These are phyloP conservation scores for Oscheius sp. DNA, from an alignment of 1,140 invertebrate genomes.

Conservation along the genomic window DNA sequence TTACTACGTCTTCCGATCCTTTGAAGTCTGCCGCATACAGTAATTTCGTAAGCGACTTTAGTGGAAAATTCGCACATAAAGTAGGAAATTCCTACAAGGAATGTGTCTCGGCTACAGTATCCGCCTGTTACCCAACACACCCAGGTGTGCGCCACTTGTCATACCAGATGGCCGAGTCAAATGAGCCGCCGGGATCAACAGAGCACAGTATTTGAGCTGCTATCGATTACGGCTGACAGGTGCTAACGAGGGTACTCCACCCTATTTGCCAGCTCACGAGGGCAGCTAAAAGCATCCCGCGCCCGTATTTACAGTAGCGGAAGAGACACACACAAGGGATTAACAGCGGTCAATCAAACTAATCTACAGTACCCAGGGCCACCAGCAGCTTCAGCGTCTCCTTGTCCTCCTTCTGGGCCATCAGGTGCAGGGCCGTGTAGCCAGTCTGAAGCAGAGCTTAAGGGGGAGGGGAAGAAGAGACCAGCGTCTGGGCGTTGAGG, in stretches of 20 bases:
- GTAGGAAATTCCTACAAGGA: too few relatives aligned
- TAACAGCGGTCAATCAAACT: conserved; percentile 9
- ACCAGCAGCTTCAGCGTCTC: background rate
- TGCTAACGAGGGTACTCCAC: conserved; percentile 7
- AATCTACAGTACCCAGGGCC: background rate
- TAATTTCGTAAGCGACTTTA: too few relatives aligned
- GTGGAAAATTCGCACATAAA: too few relatives aligned
- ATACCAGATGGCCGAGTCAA: background rate
- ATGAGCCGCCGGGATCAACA: conserved; percentile 9
- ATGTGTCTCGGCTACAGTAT: too few relatives aligned
- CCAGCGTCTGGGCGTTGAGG: background rate
- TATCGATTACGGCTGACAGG: conserved; percentile 10
- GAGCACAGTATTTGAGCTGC: background rate
- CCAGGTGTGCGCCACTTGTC: background rate
- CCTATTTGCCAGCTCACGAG: background rate
- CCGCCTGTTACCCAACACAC: conserved; percentile 2
- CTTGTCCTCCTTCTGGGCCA: background rate
- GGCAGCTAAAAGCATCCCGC: background rate
- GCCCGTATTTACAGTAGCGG: conserved; percentile 6
- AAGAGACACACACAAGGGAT: background rate
- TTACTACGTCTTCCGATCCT: too few relatives aligned
- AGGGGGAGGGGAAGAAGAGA: background rate
- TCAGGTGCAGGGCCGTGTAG: background rate
- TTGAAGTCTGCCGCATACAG: too few relatives aligned
- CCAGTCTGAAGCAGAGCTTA: background rate